These are phyloP conservation scores for Branchellion lobata DNA, from an alignment of 2,888 invertebrate genomes.

Conservation along the genomic window DNA sequence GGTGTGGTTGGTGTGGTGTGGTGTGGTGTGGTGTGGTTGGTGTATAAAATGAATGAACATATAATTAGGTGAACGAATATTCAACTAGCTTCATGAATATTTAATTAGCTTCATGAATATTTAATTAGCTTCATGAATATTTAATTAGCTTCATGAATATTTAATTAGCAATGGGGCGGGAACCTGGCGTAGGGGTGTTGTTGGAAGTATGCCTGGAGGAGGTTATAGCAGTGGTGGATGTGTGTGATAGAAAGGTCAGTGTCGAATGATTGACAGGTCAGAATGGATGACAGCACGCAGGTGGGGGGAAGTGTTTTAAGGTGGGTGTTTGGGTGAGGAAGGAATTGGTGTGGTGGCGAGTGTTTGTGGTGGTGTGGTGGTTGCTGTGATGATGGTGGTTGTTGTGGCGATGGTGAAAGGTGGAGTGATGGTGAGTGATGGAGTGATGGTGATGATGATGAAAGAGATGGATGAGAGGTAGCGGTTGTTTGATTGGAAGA, in stretches of 20 bases:
- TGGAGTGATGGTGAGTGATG: too few species aligned
- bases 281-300: constrained; percentile 21
- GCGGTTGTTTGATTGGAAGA: neutral
- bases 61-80: too few species aligned
- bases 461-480: neutral
- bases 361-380: neutral
- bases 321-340: neutral
- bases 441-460: neutral
- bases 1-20: too few species aligned
- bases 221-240: neutral
- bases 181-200: constrained; percentile 15
- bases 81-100: too few species aligned
- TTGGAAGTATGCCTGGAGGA: neutral
- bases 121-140: too few species aligned
- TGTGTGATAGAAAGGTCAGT: constrained; percentile 3
- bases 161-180: too few species aligned
- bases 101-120: too few species aligned
- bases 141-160: too few species aligned
- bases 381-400: neutral
- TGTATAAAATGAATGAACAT: too few species aligned
- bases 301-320: constrained; percentile 11
- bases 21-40: too few species aligned
- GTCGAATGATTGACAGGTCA: constrained; percentile 31
- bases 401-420: too few species aligned
- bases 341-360: neutral